These are phyloP conservation scores for Drosophila parvula DNA, from an alignment of 1,140 invertebrate genomes.

Conservation along the genomic window DNA sequence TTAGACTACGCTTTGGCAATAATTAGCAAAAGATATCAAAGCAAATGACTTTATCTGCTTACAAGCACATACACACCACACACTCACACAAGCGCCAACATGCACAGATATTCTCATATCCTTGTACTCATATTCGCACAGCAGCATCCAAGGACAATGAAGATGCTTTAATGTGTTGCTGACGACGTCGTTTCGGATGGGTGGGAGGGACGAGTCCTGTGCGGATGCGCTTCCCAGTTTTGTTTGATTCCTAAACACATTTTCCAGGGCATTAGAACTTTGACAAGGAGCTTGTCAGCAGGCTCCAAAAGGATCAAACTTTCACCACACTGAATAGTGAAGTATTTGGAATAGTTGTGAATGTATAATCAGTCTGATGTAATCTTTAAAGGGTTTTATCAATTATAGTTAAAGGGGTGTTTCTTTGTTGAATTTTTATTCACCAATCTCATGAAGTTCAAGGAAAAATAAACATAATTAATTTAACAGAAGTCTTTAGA, in stretches of 20 bases:
- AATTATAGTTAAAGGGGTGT: neutral
- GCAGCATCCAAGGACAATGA: conserved; percentile 66
- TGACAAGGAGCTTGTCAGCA: conserved; percentile 19
- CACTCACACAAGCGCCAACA: neutral
- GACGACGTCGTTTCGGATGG: conserved; percentile 28
- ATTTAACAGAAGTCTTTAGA: no score
- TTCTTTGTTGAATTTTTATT: neutral
- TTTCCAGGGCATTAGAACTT: conserved; percentile 30
- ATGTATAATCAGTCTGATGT: neutral
- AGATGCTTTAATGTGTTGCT: conserved; percentile 70
- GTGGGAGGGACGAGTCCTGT: conserved; percentile 14
- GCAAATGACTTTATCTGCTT: conserved; percentile 82
- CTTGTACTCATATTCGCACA: conserved; percentile 19
- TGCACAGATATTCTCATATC: conserved; percentile 26
- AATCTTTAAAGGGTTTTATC: neutral
- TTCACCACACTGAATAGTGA: neutral
- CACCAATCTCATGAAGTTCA: no score
- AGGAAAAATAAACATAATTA: neutral
- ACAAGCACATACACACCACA: conserved; percentile 46
- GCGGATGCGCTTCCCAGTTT: conserved; percentile 34
- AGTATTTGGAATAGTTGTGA: neutral
- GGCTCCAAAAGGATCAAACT: conserved; percentile 2
- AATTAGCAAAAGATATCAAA: conserved; percentile 81
- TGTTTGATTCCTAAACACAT: conserved; percentile 36
- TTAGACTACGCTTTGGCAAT: conserved; percentile 74